Percentiles rank a stretch among this genome's conserved stretches.
Evolutionary conservation across 2,888 invertebrate species (phyloP).

Genomic region (Serrognathus titanus): DNA sequence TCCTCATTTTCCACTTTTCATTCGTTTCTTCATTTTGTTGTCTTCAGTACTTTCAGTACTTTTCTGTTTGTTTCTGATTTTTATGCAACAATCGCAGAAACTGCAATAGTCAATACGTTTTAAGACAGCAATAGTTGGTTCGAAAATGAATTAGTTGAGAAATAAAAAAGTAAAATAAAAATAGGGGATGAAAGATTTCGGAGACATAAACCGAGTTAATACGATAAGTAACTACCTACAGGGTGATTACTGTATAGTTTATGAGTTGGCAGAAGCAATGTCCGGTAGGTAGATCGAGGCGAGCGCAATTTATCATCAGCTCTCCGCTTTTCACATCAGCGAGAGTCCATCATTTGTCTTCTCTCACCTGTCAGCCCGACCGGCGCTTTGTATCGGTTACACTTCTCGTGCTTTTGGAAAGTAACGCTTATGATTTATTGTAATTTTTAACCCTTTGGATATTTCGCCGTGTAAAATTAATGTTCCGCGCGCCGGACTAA

Average conservation of each 20-base stretch:
- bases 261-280: constrained; percentile 24
- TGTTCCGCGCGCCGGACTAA: constrained; percentile 14
- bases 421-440: constrained; percentile 40
- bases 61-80: too few relatives aligned
- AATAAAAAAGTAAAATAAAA: too few relatives aligned
- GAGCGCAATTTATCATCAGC: constrained; percentile 42
- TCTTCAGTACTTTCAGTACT: too few relatives aligned
- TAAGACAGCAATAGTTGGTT: too few relatives aligned
- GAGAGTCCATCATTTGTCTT: constrained; percentile 45
- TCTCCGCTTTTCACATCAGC: constrained; percentile 40
- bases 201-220: constrained; percentile 6
- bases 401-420: constrained; percentile 34
- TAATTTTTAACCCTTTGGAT: constrained; percentile 42
- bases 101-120: too few relatives aligned
- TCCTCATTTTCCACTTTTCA: too few relatives aligned
- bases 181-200: too few relatives aligned
- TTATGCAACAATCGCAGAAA: too few relatives aligned
- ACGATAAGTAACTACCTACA: constrained; percentile 4
- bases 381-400: constrained; percentile 47
- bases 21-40: too few relatives aligned
- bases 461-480: constrained; percentile 32
- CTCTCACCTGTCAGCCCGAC: constrained; percentile 45
- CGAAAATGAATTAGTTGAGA: too few relatives aligned
- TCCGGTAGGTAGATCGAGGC: constrained; percentile 42
- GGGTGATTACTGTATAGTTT: constrained; percentile 10